Base-by-base conservation (phyloP, 2,797 vertebrate species). In the Rhinella marina region DNA sequence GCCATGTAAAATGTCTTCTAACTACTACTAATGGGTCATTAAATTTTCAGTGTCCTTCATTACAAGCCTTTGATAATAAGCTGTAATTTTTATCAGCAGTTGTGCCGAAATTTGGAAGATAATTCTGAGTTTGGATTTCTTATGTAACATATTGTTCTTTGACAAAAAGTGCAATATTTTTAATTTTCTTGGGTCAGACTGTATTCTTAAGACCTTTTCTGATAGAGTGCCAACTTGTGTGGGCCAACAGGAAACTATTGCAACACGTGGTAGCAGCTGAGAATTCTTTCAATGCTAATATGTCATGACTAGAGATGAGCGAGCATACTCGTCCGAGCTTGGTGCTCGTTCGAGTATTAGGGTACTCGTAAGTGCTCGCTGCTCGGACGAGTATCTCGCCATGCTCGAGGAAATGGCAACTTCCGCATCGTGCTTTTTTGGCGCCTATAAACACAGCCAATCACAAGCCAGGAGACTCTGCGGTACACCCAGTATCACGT, bases 211-310 rank as follows among this genome's bases (percentile, higher is more conserved):
- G 86, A 89, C 14, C 89, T 91, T 92, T 92, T 78, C 88, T 90
- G 57, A 72, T 32, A 73, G 14, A 92, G 90, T 92, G 90, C 91
- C 91, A 94, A 92, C 88, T 90, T 92, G 89, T 94, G 90, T 93
- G 92, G 91, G 86, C 57, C 14, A 88, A 70, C 85, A 90, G 91
- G 87, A 91, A 91, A 82, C 85, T 78, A 88, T 79, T 92, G 25
- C 16, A 70, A 7, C 32, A 41, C 48, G 19, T 48, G 17, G 32
- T 3, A 70, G 0, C 70, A 73, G 17, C 29, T 10, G 11, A 27
- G 6, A 68, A 2, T 27, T 2, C 25, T 27, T 68, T 5, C 12
- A 68, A 2, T 25, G 11, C 64, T 68, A 13, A 14, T 2, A 7
- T 64, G 8, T 3, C 61, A n/a, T 64, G 21, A n/a, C n/a, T n/a